A percentile compares a stretch with the other conserved stretches of the same genome.
phyloP scores from a whole-genome alignment of 2,797 vertebrate genomes.

The Rhinatrema bivittatum region DNA sequence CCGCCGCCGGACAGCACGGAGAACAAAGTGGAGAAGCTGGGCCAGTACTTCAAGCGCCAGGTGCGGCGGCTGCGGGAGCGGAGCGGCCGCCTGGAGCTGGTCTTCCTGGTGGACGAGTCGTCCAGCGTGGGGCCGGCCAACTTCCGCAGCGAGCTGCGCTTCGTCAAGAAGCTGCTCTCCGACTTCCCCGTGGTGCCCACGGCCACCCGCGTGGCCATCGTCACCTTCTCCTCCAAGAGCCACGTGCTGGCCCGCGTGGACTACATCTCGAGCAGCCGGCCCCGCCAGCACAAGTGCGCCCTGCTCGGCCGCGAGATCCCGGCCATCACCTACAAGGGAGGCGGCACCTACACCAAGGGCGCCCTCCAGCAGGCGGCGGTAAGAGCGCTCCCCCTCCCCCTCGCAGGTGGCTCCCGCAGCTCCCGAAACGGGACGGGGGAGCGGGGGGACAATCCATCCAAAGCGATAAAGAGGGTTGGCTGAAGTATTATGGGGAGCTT shows the following conservation, averaged over 20 bases:
- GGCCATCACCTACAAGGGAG: constrained; percentile 85
- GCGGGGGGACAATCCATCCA: no score
- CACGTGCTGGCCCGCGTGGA: constrained; percentile 89
- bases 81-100: constrained; percentile 77
- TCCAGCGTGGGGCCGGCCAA: constrained; percentile 87
- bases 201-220: constrained; percentile 85
- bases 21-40: constrained; percentile 82
- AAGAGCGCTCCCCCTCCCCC: constrained; percentile 51
- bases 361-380: constrained; percentile 95
- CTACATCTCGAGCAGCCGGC: constrained; percentile 79
- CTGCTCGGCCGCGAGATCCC: constrained; percentile 90
- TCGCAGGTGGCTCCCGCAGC: rapidly evolving
- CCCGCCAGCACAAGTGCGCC: constrained; percentile 91
- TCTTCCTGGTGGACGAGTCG: constrained; percentile 96
- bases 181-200: constrained; percentile 89
- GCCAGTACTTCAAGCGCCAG: constrained; percentile 78
- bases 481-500: no score
- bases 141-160: constrained; percentile 88
- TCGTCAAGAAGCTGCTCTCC: constrained; percentile 90
- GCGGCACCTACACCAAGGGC: constrained; percentile 93
- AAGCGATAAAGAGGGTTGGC: no score
- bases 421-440: no score
- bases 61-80: constrained; percentile 80
- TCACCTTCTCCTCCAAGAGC: constrained; percentile 91
- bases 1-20: constrained; percentile 63